Percentiles rank a stretch among this genome's conserved stretches.
Evolutionary conservation across 2,797 vertebrate genomes (phyloP).

Genomic region (Anguilla marmorata): DNA sequence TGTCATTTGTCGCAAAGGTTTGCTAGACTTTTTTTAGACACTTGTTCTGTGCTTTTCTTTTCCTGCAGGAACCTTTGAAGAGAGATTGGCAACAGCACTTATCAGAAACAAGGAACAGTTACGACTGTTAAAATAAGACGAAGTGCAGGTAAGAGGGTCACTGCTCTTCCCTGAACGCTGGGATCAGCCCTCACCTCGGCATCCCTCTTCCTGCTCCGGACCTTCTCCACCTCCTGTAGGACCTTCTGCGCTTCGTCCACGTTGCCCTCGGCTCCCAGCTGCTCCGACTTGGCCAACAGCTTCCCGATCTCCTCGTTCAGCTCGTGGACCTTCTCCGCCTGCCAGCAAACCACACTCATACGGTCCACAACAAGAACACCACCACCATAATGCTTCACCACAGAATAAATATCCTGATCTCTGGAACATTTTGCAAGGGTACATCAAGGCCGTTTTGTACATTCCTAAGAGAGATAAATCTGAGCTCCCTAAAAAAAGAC

Average conservation of each 20-base stretch:
- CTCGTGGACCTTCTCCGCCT: constrained; percentile 98
- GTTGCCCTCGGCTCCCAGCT: constrained; percentile 95
- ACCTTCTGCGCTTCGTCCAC: constrained; percentile 97
- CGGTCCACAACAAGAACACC: neutral
- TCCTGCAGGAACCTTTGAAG: no score
- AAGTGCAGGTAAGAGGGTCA: no score
- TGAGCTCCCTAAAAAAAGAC: no score
- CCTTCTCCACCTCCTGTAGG: constrained; percentile 96
- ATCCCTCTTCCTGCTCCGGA: constrained; percentile 92
- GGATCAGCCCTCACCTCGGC: constrained; percentile 81
- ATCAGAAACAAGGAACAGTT: neutral
- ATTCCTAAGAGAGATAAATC: no score
- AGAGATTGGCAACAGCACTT: neutral
- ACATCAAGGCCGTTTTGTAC: neutral
- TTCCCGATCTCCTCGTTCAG: constrained; percentile 99
- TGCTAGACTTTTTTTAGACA: no score
- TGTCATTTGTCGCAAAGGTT: no score
- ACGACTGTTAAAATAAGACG: neutral
- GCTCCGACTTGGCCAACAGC: constrained; percentile 94
- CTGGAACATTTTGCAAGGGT: neutral
- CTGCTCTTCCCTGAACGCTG: neutral
- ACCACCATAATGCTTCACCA: neutral
- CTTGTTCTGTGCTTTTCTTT: no score
- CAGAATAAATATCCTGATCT: neutral
- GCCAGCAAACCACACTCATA: constrained; percentile 30